Evolutionary conservation across 2,797 vertebrate species (phyloP).

Genomic region (Streptopelia turtur): DNA sequence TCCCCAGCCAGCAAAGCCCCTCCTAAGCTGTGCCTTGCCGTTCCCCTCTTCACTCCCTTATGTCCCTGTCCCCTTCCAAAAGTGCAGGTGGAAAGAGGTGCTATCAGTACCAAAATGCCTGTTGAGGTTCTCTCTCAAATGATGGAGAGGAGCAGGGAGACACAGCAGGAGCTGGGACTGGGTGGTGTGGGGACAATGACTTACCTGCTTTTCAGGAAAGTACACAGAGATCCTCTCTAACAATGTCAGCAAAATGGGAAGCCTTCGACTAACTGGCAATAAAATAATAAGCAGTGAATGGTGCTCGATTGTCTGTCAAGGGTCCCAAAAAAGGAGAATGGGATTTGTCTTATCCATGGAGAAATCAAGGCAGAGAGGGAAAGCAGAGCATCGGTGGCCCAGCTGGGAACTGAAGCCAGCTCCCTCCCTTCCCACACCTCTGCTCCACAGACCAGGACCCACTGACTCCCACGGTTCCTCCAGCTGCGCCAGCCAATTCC

Average conservation of each 20-base stretch:
- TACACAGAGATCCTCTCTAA: neutral
- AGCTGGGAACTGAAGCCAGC: neutral
- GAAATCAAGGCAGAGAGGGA: neutral
- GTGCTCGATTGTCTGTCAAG: neutral
- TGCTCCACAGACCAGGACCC: neutral
- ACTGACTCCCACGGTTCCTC: neutral
- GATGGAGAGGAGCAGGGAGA: neutral
- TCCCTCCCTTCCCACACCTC: neutral
- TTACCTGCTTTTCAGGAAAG: neutral
- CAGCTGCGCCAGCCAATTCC: neutral
- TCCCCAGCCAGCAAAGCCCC: neutral
- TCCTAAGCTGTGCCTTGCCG: neutral
- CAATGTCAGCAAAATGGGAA: neutral
- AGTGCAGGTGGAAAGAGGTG: neutral
- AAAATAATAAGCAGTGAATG: neutral
- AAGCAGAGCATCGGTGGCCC: neutral
- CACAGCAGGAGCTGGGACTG: neutral
- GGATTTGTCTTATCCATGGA: neutral
- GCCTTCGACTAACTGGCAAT: neutral
- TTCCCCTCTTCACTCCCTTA: neutral
- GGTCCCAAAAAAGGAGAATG: neutral
- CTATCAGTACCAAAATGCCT: neutral
- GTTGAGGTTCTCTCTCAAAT: neutral
- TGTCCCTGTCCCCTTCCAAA: neutral
- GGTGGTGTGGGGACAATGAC: neutral